Evolutionary conservation across 2,113 vertebrate species (phyloP).

Genomic region (Tringa solitaria): DNA sequence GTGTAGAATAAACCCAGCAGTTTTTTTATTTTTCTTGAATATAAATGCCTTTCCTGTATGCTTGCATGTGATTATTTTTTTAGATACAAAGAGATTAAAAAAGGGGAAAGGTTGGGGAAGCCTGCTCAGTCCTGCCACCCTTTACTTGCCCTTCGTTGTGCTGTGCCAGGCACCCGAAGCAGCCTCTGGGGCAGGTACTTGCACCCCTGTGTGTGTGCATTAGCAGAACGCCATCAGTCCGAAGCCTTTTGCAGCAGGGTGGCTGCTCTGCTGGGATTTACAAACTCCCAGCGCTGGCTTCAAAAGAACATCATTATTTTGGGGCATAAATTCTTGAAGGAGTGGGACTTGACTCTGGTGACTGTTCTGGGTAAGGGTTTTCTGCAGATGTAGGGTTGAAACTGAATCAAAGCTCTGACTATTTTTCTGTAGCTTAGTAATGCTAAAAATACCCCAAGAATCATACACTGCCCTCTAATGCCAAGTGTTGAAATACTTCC

Average conservation of each 20-base stretch:
- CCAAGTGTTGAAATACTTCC: background rate
- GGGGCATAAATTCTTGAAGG: background rate
- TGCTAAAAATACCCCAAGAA: background rate
- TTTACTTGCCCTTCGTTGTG: background rate
- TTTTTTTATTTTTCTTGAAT: background rate
- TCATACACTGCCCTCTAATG: background rate
- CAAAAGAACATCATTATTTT: background rate
- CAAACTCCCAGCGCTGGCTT: background rate
- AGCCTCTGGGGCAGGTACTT: background rate
- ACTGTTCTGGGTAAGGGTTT: background rate
- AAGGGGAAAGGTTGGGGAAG: rapidly evolving
- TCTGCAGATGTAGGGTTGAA: background rate
- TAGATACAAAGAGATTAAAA: background rate
- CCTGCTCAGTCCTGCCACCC: background rate
- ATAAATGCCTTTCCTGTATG: background rate
- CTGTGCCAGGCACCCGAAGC: background rate
- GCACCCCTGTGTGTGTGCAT: background rate
- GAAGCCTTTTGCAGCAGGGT: background rate
- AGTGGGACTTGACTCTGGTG: background rate
- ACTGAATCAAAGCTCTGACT: background rate
- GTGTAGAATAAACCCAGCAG: background rate
- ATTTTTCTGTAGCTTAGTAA: background rate
- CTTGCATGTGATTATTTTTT: background rate
- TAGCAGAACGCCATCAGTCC: background rate
- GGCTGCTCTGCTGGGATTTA: background rate